Percentiles rank a stretch among this genome's conserved stretches.
phyloP scores from a whole-genome alignment of 1,140 invertebrate species.

The Drosophila tristis region DNA sequence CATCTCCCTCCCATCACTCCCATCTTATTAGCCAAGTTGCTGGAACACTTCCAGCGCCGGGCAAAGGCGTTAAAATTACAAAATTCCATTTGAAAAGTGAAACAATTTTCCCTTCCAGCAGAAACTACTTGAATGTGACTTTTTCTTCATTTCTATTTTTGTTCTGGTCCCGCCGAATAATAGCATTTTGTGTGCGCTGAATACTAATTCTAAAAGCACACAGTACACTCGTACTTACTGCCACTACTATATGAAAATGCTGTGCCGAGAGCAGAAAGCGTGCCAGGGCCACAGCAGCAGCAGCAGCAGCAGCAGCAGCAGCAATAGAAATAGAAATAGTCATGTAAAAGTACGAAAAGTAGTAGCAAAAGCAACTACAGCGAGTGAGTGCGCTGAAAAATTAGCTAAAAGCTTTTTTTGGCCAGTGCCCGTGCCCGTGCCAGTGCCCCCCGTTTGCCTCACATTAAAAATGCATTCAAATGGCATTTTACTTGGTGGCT shows the following conservation, averaged over 20 bases:
- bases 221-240: not conserved
- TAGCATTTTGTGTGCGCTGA: conserved; percentile 73
- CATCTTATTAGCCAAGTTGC: conserved; percentile 47
- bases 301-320: conserved; percentile 27
- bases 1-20: not conserved
- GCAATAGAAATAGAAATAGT: conserved; percentile 25
- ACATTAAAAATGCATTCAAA: conserved; percentile 82
- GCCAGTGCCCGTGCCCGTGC: conserved; percentile 20
- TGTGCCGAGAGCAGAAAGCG: conserved; percentile 51
- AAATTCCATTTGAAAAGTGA: conserved; percentile 83
- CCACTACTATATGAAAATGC: conserved; percentile 18
- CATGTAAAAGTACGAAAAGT: not conserved
- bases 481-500: conserved; percentile 35
- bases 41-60: conserved; percentile 7
- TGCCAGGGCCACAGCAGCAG: conserved; percentile 62
- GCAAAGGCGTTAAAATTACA: conserved; percentile 79
- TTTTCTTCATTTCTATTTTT: conserved; percentile 12
- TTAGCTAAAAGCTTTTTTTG: conserved; percentile 81
- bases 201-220: conserved; percentile 70
- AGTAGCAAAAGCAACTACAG: conserved; percentile 21
- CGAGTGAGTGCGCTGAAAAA: conserved; percentile 48
- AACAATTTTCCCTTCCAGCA: conserved; percentile 63
- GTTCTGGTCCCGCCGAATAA: conserved; percentile 72
- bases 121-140: conserved; percentile 53
- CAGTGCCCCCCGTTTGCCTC: not conserved